A percentile compares a stretch with the other conserved stretches of the same genome.
These are phyloP conservation scores for Leucophenga maculata DNA, from an alignment of 2,888 invertebrate species.

Conservation along the genomic window DNA sequence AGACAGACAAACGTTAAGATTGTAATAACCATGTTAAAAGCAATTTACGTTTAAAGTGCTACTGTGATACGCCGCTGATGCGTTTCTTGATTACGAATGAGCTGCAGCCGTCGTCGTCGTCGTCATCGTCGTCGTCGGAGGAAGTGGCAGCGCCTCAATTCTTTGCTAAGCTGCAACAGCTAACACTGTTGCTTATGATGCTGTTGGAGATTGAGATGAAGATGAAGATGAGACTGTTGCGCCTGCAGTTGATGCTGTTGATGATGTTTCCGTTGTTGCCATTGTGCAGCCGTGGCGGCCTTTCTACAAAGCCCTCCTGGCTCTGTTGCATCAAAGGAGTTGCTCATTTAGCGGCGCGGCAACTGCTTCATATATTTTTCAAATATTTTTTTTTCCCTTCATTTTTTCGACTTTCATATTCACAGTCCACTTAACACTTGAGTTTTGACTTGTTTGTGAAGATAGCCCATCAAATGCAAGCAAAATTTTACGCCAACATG, in stretches of 20 bases:
- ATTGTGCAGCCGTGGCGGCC: neutral
- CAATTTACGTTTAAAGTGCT: slow-evolving; percentile 71
- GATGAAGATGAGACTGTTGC: neutral
- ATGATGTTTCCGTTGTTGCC: neutral
- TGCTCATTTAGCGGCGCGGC: too few species aligned
- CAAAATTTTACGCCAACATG: too few species aligned
- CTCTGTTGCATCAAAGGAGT: too few species aligned
- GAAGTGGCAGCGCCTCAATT: too few species aligned
- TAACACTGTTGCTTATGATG: too few species aligned
- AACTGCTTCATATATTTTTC: too few species aligned
- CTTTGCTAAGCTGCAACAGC: too few species aligned
- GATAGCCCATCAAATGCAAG: too few species aligned
- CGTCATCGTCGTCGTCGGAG: neutral
- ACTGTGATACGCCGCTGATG: slow-evolving; percentile 70
- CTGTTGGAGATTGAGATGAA: neutral
- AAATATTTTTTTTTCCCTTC: neutral
- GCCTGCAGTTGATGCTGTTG: too few species aligned
- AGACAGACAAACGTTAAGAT: slow-evolving; percentile 64
- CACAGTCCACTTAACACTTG: slow-evolving; percentile 8
- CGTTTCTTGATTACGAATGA: slow-evolving; percentile 65
- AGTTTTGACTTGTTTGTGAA: too few species aligned
- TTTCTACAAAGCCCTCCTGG: too few species aligned
- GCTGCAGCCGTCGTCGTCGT: neutral
- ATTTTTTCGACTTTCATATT: neutral
- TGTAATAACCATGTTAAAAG: slow-evolving; percentile 69